Evolutionary conservation across 1,140 invertebrate genomes (phyloP).

Genomic region (Acromyrmex echinatior): DNA sequence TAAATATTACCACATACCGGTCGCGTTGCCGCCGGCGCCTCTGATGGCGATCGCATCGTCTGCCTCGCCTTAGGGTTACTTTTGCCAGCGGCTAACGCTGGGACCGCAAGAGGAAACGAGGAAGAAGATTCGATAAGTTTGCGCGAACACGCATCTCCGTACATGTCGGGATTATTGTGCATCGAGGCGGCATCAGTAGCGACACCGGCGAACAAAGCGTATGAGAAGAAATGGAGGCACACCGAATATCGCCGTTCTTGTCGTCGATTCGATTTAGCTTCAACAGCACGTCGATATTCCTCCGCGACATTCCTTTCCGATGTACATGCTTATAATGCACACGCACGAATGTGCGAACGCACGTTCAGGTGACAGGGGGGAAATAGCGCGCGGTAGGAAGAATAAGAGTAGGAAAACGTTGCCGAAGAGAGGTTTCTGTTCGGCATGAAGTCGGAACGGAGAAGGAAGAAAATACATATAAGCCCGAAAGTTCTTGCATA

Average conservation of each 20-base stretch:
- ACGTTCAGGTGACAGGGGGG: conserved; percentile 30
- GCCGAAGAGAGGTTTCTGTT: conserved; percentile 15
- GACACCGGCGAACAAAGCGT: conserved; percentile 32
- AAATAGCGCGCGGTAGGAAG: conserved; percentile 19
- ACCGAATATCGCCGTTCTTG: conserved; percentile 37
- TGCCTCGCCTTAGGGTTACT: conserved; percentile 83
- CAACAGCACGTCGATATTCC: conserved; percentile 53
- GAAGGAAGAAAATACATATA: conserved; percentile 14
- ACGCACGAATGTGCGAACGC: conserved; percentile 39
- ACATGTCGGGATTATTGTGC: conserved; percentile 23
- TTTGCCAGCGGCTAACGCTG: conserved; percentile 69
- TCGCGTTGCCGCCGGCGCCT: conserved; percentile 92
- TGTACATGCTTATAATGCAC: conserved; percentile 38
- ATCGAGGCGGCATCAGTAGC: conserved; percentile 25
- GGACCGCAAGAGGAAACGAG: conserved; percentile 43
- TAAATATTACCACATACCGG: conserved; percentile 98
- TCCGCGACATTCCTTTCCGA: conserved; percentile 48
- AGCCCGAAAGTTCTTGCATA: conserved; percentile 16
- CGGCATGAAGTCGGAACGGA: not conserved
- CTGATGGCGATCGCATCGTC: conserved; percentile 88
- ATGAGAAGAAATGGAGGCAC: conserved; percentile 22
- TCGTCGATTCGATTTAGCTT: conserved; percentile 63
- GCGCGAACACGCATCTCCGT: conserved; percentile 40
- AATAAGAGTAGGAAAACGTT: not conserved
- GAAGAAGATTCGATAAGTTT: conserved; percentile 34